A percentile compares a stretch with the other conserved stretches of the same genome.
Conservation (phyloP, 1,140 invertebrate species). For the Cecropterus lyciades region DNA sequence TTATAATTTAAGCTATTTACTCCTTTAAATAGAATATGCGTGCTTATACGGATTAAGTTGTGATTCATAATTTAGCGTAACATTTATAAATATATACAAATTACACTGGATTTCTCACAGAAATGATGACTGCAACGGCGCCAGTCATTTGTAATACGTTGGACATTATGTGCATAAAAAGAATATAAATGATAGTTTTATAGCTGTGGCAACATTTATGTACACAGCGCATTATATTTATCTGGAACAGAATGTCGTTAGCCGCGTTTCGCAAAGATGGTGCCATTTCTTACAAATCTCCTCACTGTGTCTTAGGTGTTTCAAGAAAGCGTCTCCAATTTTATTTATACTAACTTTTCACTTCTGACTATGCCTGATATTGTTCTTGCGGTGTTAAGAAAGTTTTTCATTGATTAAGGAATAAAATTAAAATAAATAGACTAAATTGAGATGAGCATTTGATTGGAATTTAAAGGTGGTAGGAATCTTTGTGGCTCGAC, state of each 20-base stretch:
- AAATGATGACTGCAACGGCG: constrained; percentile 27
- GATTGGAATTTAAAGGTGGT: too few relatives aligned
- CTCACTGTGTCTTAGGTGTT: constrained; percentile 5
- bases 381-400: too few relatives aligned
- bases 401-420: too few relatives aligned
- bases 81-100: constrained; percentile 11
- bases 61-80: background rate
- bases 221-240: constrained; percentile 24
- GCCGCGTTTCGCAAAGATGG: constrained; percentile 40
- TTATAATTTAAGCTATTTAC: too few relatives aligned
- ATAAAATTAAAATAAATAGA: too few relatives aligned
- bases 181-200: constrained; percentile 25
- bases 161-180: constrained; percentile 31
- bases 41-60: background rate
- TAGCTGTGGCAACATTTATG: constrained; percentile 25
- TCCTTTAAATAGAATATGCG: too few relatives aligned
- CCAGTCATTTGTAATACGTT: constrained; percentile 24
- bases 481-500: too few relatives aligned
- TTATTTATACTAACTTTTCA: constrained; percentile 14
- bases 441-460: too few relatives aligned
- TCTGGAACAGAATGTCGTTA: constrained; percentile 43
- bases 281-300: constrained; percentile 19
- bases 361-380: too few relatives aligned
- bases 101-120: constrained; percentile 27
- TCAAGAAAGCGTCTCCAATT: constrained; percentile 18